Evolutionary conservation across 2,113 vertebrate species (phyloP), one percentile per base, ranked within the genome.

Genomic region (Crotalus tigris): DNA sequence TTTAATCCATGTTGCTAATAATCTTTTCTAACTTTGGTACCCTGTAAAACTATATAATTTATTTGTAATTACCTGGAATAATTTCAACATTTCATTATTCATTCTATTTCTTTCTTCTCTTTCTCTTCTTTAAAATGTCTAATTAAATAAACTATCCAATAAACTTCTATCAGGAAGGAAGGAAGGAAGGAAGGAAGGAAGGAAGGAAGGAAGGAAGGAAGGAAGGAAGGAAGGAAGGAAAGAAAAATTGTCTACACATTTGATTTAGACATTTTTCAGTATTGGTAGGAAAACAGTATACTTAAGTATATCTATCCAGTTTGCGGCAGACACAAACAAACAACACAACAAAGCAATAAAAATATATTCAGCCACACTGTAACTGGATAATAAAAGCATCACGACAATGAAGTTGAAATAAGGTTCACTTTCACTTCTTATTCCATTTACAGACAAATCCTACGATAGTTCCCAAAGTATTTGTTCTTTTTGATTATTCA

Each of bases 401-500:
- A 90, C 49, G 21, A 21, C 69, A 90, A 89, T 26, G 44, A 33
- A 17, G 49, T 90, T 85, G 69, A 90, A 85, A 90, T 53, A 90
- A 75, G 85, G 26, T 81, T 59, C 1, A 10, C 46, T 46, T 92
- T 51, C 86, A n/a, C 24, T 92, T 44, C 24, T 85, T 92, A 46
- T 49, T 58, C 91, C 59, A 75, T 61, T 39, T 19, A 1, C 39
- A 86, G 58, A 81, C 0, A 1, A 23, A 86, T 15, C 86, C 89
- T 69, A 51, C 59, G 85, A 81, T 44, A 13, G 46, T 54, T 55
- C 53, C 58, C 54, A 26, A 75, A 44, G 88, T 93, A 93, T 91
- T 55, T 86, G 54, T 89, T 91, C 89, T 86, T 94, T 87, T 75
- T 93, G 91, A 58, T 94, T 92, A 92, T 93, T 93, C 86, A 75